These are phyloP conservation scores for Sarcophaga bullata DNA, from an alignment of 1,140 invertebrate species.

Conservation along the genomic window DNA sequence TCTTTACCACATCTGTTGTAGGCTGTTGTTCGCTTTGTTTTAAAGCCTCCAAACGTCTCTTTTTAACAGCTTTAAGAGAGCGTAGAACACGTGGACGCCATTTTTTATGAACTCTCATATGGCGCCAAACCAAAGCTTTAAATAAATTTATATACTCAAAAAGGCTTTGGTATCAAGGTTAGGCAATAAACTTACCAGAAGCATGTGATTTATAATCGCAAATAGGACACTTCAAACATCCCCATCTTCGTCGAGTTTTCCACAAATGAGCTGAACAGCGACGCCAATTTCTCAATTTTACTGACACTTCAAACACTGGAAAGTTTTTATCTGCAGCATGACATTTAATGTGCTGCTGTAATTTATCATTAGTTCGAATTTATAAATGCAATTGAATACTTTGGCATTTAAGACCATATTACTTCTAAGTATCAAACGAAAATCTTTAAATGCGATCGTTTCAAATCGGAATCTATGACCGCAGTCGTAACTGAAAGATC, in stretches of 20 bases:
- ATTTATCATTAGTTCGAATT: conserved; percentile 67
- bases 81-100: conserved; percentile 56
- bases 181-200: conserved; percentile 34
- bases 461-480: conserved; percentile 45
- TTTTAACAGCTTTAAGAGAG: conserved; percentile 49
- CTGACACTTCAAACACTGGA: conserved; percentile 69
- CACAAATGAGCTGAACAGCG: conserved; percentile 75
- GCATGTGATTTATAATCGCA: conserved; percentile 67
- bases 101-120: conserved; percentile 59
- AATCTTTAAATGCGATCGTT: conserved; percentile 59
- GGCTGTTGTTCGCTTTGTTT: conserved; percentile 37
- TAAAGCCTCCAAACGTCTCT: conserved; percentile 50
- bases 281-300: conserved; percentile 71
- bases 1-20: neutral
- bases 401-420: conserved; percentile 65
- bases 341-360: conserved; percentile 67
- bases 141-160: conserved; percentile 1
- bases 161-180: neutral
- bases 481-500: neutral
- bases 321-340: conserved; percentile 62
- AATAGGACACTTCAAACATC: conserved; percentile 73
- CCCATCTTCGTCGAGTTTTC: conserved; percentile 74
- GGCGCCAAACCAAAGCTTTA: conserved; percentile 57
- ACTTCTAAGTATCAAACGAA: conserved; percentile 52
- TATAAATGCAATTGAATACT: conserved; percentile 67